Percentiles rank a stretch among this genome's conserved stretches.
phyloP scores from a whole-genome alignment of 2,113 vertebrate genomes.

The Tetrax tetrax region DNA sequence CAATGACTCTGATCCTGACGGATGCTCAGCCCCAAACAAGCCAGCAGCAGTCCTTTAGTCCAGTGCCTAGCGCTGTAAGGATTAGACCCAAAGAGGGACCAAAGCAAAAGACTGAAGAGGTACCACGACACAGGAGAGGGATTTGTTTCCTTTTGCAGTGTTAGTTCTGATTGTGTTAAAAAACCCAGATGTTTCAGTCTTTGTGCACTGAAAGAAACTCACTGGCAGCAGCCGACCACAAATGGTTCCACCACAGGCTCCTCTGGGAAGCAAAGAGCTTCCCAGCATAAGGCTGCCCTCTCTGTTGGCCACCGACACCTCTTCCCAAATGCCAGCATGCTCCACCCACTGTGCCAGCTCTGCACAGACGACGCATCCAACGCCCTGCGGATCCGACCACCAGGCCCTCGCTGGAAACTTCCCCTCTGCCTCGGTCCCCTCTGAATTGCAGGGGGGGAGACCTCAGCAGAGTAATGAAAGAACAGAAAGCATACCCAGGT shows the following conservation, averaged over 20 bases:
- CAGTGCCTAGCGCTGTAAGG: background rate
- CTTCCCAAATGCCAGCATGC: background rate
- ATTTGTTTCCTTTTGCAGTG: background rate
- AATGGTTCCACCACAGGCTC: background rate
- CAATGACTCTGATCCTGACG: background rate
- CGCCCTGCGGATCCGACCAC: accelerated
- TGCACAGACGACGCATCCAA: background rate
- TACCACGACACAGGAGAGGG: background rate
- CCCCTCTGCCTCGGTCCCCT: background rate
- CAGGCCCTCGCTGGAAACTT: background rate
- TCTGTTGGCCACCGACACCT: background rate
- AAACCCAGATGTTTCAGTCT: background rate
- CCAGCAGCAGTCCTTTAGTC: background rate
- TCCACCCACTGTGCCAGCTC: background rate
- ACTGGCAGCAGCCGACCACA: background rate
- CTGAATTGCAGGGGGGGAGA: background rate
- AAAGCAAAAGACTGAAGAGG: background rate
- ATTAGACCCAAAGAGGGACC: background rate
- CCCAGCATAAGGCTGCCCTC: background rate
- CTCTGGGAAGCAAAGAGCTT: background rate
- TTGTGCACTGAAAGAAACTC: background rate
- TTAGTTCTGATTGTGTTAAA: background rate
- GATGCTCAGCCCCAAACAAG: background rate
- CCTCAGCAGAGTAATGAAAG: background rate
- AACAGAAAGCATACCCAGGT: background rate